Percentiles rank a stretch among this genome's conserved stretches.
phyloP scores from a whole-genome alignment of 2,888 invertebrate genomes.

The Plagodis pulveraria region DNA sequence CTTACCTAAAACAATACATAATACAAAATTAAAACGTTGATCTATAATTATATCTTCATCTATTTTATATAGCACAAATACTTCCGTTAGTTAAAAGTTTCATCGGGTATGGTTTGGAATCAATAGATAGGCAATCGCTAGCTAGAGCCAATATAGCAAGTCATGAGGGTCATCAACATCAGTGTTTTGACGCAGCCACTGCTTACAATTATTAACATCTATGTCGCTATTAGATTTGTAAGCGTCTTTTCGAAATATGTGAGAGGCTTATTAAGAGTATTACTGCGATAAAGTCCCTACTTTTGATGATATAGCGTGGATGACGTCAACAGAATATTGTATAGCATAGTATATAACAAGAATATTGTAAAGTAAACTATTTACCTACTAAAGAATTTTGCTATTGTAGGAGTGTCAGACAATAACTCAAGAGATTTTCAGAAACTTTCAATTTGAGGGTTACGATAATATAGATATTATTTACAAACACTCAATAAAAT shows the following conservation, averaged over 20 bases:
- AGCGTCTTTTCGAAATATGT: neutral
- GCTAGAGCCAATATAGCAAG: constrained; percentile 59
- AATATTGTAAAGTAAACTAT: too few relatives aligned
- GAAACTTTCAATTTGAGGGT: too few relatives aligned
- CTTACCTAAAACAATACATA: constrained; percentile 13
- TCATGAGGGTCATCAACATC: constrained; percentile 76
- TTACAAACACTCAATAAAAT: constrained; percentile 5
- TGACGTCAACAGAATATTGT: too few relatives aligned
- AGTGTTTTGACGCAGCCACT: constrained; percentile 60
- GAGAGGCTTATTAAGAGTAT: too few relatives aligned
- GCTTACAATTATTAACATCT: constrained; percentile 2
- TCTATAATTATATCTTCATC: neutral
- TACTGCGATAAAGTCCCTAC: too few relatives aligned
- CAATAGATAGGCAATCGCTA: constrained; percentile 59
- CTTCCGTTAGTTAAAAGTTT: constrained; percentile 18
- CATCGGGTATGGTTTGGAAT: constrained; percentile 50
- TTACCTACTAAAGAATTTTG: too few relatives aligned
- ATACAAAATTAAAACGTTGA: too few relatives aligned
- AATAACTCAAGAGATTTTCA: too few relatives aligned
- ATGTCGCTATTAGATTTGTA: constrained; percentile 2
- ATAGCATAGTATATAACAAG: too few relatives aligned
- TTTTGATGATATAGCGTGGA: too few relatives aligned
- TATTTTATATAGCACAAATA: neutral
- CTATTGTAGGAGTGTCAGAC: too few relatives aligned
- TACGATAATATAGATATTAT: too few relatives aligned